Evolutionary conservation across 1,140 invertebrate species (phyloP), one percentile per base, ranked within the genome.

Genomic region (Vollenhovia emeryi): DNA sequence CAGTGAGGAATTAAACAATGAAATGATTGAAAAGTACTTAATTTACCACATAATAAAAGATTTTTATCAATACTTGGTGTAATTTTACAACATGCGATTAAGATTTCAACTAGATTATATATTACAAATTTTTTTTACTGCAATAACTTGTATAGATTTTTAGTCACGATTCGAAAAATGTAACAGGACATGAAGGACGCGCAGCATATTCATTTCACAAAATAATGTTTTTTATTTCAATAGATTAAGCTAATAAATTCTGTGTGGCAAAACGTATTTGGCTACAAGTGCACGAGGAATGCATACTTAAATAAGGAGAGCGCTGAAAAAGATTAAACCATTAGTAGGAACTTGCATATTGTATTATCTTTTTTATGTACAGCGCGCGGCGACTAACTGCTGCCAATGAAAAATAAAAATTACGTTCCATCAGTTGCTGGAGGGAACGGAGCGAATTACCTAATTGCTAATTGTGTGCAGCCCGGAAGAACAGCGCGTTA

Each of bases 391-490:
- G 57, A 43, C 78, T 82, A 73, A 82, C 43, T 73, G 36, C 21
- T 57, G 64, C 48, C 24, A 57, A 59, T 71, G 18, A 82, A 57
- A 82, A 73, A 82, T 82, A 59, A 82, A 57, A 57, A 73, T 73
- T 27, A 40, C n/a, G 24, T 43, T 71, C 50, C 64, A 64, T 71
- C 50, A 80, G 64, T 55, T 13, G 76, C 33, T 24, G 1, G 24
- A 43, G 18, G 9, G 36, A 80, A 43, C 50, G 6, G 15, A 30
- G 50, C 18, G n/a, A 59, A 73, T 73, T 82, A n/a, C 50, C 59
- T 71, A 43, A 82, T 82, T 82, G 66, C 78, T 82, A 82, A 82
- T 82, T 82, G 78, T 57, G 50, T 59, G 52, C 78, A 73, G 66
- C 27, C 21, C 18, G 27, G n/a, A 43, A 60, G 78, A 82, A 21